A percentile compares a stretch with the other conserved stretches of the same genome.
Conservation (phyloP, 1,140 invertebrate species). For the Holotrichia oblita region DNA sequence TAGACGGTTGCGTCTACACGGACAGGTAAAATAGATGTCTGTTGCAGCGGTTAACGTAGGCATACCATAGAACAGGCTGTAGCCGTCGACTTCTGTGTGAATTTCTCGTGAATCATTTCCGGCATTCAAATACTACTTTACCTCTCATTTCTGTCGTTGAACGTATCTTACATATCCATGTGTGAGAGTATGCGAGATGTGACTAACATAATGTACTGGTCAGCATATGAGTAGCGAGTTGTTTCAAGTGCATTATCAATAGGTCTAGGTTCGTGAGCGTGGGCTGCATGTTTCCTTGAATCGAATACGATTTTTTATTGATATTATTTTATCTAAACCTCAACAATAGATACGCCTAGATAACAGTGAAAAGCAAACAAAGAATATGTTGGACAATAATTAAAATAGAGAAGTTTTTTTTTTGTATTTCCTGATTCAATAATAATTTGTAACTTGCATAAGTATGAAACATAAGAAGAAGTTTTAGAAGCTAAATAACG, state of each 20-base stretch:
- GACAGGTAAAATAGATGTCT: too few relatives aligned
- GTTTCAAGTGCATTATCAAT: slow-evolving; percentile 10
- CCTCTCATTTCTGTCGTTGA: background rate
- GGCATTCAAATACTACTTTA: background rate
- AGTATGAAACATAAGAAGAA: too few relatives aligned
- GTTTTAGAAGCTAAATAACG: too few relatives aligned
- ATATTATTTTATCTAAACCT: background rate
- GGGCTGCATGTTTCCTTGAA: background rate
- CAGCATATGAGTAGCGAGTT: background rate
- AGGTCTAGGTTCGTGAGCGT: background rate
- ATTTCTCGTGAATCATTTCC: slow-evolving; percentile 20
- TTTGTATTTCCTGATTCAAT: too few relatives aligned
- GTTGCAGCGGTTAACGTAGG: too few relatives aligned
- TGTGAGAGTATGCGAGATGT: background rate
- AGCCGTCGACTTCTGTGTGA: slow-evolving; percentile 3
- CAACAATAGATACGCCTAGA: too few relatives aligned
- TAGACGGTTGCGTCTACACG: too few relatives aligned
- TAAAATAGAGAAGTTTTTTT: too few relatives aligned
- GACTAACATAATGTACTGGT: background rate
- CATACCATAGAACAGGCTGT: background rate
- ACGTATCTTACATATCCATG: background rate
- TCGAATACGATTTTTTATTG: background rate
- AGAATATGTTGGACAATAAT: too few relatives aligned
- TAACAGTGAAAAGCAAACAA: too few relatives aligned
- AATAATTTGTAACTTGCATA: too few relatives aligned